Evolutionary conservation across 2,888 invertebrate genomes (phyloP), one percentile per base, ranked within the genome.

Genomic region (Nebria brevicollis): DNA sequence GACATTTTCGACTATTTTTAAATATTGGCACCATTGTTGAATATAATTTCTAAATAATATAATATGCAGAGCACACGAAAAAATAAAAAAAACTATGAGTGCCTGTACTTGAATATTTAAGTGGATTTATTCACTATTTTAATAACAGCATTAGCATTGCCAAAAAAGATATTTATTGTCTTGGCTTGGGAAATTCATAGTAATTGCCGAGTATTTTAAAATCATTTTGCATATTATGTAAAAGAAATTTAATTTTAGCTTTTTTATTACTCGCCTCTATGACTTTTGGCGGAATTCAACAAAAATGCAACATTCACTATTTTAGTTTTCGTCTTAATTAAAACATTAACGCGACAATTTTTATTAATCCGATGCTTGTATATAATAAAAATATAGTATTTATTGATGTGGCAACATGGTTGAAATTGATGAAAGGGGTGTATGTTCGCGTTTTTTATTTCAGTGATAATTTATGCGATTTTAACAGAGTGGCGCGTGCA

Each of bases 401-500:
- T 54, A 8, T 8, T 13, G 54, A 54, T 54, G 13, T 54, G 54
- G 54, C 54, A 54, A 54, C 54, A 54, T 54, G 54, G 54, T 7
- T 11, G 6, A 11, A 54, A 54, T 54, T 54, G 2, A 13, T 11
- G 8, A 54, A 54, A 54, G 7, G 54, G 54, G 54, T 54, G 54
- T 13, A 8, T 54, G 7, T 13, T 54, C 54, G 77, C 72, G 77
- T 77, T 81, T 84, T 84, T 82, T 83, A 81, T 84, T 84, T 84
- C 83, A 83, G 85, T 86, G 87, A 87, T 87, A 88, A 88, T 88
- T 87, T 88, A 88, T 88, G 88, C 88, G 87, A 88, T 87, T 88
- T 88, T 87, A 88, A 88, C 87, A 87, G 87, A 88, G 87, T 54
- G 54, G 54, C 86, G 84, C 84, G 84, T 85, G 87, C 84, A 87